Base-by-base conservation (phyloP, 2,888 invertebrate genomes). In the Hetaerina titia region DNA sequence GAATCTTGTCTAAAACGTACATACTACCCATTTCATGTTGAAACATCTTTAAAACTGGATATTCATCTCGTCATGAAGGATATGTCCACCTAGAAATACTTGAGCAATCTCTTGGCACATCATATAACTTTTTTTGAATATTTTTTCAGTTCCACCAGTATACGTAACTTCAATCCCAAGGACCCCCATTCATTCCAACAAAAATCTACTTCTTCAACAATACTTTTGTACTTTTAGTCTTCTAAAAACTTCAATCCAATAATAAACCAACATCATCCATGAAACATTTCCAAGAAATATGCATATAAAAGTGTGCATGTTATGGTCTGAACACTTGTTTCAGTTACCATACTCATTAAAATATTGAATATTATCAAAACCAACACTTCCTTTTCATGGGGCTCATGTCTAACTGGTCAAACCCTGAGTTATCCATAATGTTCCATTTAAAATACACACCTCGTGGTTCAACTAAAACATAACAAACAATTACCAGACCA, bases 171-270 rank as follows among this genome's bases (percentile, higher is more conserved):
- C 94, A 88, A 63, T 94, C 88, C 88, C 88, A 92, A 69, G 87
- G 87, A 94, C 63, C 88, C 57, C 88, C 25, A 94, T 87, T 63
- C 87, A 63, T 88, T 88, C 63, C 88, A 87, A 60, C 81, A 87
- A 94, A 94, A 60, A 94, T 87, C 88, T 94, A 57, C 88, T 87
- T 58, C 89, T 95, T 69, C 89, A 95, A 90, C 90, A 64, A 90
- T 90, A 95, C 89, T 90, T 90, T 95, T 95, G 89, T 95, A 95
- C 74, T 94, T 94, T 94, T 94, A 81, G 89, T 74, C 89, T 45
- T 90, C 89, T 95, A 95, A 89, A 95, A 95, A 95, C 95, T 95
- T 90, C 95, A 95, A 90, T 69, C 89, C 90, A 95, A 87, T 95
- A 95, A 95, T 95, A 95, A 89, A 89, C 88, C 89, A 64, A 92